Evolutionary conservation across 1,140 invertebrate species (phyloP).

Genomic region (Hetaerina americana): DNA sequence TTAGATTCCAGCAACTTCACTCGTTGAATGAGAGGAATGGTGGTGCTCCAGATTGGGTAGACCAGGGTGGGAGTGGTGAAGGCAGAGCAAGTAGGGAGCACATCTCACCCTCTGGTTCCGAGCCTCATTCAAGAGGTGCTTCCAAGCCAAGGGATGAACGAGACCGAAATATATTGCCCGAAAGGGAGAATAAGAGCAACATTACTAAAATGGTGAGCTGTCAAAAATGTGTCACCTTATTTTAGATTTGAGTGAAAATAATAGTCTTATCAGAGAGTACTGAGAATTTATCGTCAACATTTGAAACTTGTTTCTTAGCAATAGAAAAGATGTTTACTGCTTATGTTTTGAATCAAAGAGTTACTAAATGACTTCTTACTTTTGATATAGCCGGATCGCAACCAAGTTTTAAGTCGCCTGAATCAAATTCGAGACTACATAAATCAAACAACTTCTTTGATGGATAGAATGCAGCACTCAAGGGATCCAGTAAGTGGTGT

Average conservation of each 20-base stretch:
- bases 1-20: background rate
- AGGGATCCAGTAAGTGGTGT: constrained; percentile 41
- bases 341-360: too few relatives aligned
- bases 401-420: constrained; percentile 38
- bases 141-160: background rate
- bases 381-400: constrained; percentile 29
- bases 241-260: too few relatives aligned
- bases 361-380: too few relatives aligned
- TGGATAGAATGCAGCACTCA: constrained; percentile 43
- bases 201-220: constrained; percentile 1
- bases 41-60: background rate
- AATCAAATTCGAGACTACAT: constrained; percentile 49
- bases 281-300: too few relatives aligned
- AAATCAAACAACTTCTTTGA: constrained; percentile 41
- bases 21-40: background rate
- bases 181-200: constrained; percentile 3
- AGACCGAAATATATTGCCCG: constrained; percentile 3
- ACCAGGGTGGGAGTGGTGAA: background rate
- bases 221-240: too few relatives aligned
- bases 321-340: too few relatives aligned
- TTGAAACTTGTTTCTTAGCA: too few relatives aligned
- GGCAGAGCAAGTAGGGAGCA: background rate
- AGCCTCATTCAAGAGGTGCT: background rate
- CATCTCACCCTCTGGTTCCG: background rate
- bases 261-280: too few relatives aligned